phyloP scores from a whole-genome alignment of 1,140 invertebrate species.

The Drosophila sturtevanti region DNA sequence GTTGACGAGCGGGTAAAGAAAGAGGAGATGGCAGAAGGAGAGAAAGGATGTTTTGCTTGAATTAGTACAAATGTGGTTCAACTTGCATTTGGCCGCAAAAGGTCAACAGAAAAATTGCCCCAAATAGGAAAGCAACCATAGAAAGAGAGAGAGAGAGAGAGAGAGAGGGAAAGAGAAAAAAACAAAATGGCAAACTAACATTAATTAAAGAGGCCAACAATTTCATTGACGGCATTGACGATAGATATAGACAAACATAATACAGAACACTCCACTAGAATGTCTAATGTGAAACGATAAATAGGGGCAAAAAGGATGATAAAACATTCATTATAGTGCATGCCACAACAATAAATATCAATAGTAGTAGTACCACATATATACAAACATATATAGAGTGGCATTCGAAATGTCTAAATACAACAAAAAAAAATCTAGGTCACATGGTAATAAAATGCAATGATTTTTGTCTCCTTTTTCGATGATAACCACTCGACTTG shows the following conservation, averaged over 20 bases:
- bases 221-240: conserved; percentile 15
- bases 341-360: conserved; percentile 7
- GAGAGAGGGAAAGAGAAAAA: conserved; percentile 37
- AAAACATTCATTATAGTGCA: conserved; percentile 5
- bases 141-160: too few species aligned
- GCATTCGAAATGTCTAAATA: background rate
- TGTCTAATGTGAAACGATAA: background rate
- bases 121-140: background rate
- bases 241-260: conserved; percentile 43
- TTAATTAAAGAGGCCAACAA: conserved; percentile 71
- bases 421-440: background rate
- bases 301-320: background rate
- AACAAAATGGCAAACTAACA: conserved; percentile 56
- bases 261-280: conserved; percentile 19
- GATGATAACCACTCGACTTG: too few species aligned
- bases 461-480: background rate
- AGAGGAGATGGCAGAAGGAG: background rate
- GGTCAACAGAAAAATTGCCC: conserved; percentile 66
- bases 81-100: conserved; percentile 67
- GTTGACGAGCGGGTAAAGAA: background rate
- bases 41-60: conserved; percentile 22
- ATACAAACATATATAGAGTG: background rate
- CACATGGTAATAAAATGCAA: background rate
- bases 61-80: conserved; percentile 30
- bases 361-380: conserved; percentile 3